Evolutionary conservation across 2,797 vertebrate genomes (phyloP).

Genomic region (Macrochelys suwanniensis): DNA sequence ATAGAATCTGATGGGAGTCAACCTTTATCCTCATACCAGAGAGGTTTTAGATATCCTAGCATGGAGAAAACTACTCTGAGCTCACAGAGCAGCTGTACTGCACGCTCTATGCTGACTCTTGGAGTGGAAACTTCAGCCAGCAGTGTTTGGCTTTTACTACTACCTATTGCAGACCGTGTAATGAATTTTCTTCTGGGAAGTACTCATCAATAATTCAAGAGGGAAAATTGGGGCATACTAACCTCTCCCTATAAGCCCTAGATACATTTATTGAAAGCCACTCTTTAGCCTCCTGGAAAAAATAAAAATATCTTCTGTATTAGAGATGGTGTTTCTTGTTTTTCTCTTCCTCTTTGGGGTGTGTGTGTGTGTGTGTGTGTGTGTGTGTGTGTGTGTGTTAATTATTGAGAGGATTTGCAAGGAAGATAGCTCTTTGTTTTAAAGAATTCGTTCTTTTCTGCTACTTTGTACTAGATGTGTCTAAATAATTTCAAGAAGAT

Average conservation of each 20-base stretch:
- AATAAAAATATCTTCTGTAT: not conserved
- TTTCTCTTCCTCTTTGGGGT: not conserved
- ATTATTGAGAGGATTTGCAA: not conserved
- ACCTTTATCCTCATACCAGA: not conserved
- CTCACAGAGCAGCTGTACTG: constrained; percentile 34
- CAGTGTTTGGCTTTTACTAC: not conserved
- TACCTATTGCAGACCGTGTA: rapidly evolving
- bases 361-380: not conserved
- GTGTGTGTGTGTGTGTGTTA: not conserved
- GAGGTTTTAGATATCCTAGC: not conserved
- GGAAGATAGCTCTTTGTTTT: not conserved
- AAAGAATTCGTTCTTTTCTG: not conserved
- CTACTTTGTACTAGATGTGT: not conserved
- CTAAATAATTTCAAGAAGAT: not conserved
- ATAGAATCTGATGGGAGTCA: not conserved
- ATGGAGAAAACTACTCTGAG: not conserved
- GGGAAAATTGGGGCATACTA: not conserved
- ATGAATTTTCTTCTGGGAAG: not conserved
- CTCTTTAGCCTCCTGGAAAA: rapidly evolving
- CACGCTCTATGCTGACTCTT: not conserved
- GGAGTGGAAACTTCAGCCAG: constrained; percentile 23
- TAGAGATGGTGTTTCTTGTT: not conserved
- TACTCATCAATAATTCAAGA: not conserved
- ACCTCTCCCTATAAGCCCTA: not conserved
- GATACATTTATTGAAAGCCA: not conserved